These are phyloP conservation scores for Vultur gryphus DNA, from an alignment of 2,797 vertebrate genomes.

Conservation along the genomic window DNA sequence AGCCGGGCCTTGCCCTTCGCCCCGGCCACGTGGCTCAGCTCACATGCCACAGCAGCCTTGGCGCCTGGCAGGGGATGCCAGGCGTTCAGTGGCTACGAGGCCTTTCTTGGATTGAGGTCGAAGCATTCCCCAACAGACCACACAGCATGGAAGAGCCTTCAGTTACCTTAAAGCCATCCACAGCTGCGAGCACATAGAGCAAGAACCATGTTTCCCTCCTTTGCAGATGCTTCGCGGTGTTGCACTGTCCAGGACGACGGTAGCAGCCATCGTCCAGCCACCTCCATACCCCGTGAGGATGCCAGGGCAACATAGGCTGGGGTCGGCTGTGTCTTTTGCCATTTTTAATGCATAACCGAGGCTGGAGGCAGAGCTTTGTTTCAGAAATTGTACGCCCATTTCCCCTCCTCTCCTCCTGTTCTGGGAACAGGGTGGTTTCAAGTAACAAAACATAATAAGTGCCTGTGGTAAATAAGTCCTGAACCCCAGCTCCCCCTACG, in stretches of 20 bases:
- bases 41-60: accelerated
- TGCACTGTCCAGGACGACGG: accelerated
- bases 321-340: neutral
- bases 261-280: neutral
- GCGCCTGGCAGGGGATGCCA: neutral
- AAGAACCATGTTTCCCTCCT: neutral
- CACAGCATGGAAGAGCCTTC: neutral
- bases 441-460: neutral
- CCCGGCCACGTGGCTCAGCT: neutral
- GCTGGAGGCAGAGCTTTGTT: neutral
- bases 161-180: neutral
- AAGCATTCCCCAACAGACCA: neutral
- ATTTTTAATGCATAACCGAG: neutral
- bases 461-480: neutral
- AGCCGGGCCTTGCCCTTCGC: neutral
- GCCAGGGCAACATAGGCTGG: neutral
- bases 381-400: neutral
- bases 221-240: neutral
- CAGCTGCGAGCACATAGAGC: neutral
- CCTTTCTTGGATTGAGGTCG: accelerated
- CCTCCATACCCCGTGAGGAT: neutral
- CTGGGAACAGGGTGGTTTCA: neutral
- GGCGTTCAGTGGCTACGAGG: accelerated
- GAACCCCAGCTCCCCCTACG: neutral
- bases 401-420: neutral